Conservation (phyloP, 2,113 vertebrate species). For the Lepisosteus oculatus region DNA sequence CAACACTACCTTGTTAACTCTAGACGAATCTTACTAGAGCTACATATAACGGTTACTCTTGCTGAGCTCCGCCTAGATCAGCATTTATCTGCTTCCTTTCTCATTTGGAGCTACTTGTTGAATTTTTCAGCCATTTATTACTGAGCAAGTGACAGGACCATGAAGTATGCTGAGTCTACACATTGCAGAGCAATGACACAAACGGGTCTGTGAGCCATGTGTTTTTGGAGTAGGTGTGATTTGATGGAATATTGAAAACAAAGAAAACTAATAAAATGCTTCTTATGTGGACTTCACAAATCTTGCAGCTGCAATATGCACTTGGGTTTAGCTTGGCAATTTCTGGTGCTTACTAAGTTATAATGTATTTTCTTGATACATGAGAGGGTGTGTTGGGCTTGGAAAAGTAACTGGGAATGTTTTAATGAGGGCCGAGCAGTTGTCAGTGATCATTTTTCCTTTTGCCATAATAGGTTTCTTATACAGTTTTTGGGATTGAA, state of each 20-base stretch:
- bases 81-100: slow-evolving; percentile 23
- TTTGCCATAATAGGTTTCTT: too few relatives aligned
- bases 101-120: slow-evolving; percentile 52
- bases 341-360: too few relatives aligned
- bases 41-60: slow-evolving; percentile 22
- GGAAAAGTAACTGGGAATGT: too few relatives aligned
- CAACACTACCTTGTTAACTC: slow-evolving; percentile 1
- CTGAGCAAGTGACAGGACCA: slow-evolving; percentile 36
- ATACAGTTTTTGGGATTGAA: too few relatives aligned
- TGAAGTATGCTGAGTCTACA: slow-evolving; percentile 14
- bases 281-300: slow-evolving; percentile 11
- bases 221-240: slow-evolving; percentile 37
- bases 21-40: slow-evolving; percentile 11
- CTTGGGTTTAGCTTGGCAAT: too few relatives aligned
- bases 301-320: background rate
- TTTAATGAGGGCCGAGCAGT: too few relatives aligned
- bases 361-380: too few relatives aligned
- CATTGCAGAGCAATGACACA: slow-evolving; percentile 44
- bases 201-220: slow-evolving; percentile 40
- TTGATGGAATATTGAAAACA: slow-evolving; percentile 45
- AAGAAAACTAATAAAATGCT: slow-evolving; percentile 3
- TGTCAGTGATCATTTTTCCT: too few relatives aligned
- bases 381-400: too few relatives aligned
- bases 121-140: slow-evolving; percentile 50
- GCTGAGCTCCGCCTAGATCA: background rate